Base-by-base conservation (phyloP, 2,888 invertebrate species). In the Oligia fasciuncula region DNA sequence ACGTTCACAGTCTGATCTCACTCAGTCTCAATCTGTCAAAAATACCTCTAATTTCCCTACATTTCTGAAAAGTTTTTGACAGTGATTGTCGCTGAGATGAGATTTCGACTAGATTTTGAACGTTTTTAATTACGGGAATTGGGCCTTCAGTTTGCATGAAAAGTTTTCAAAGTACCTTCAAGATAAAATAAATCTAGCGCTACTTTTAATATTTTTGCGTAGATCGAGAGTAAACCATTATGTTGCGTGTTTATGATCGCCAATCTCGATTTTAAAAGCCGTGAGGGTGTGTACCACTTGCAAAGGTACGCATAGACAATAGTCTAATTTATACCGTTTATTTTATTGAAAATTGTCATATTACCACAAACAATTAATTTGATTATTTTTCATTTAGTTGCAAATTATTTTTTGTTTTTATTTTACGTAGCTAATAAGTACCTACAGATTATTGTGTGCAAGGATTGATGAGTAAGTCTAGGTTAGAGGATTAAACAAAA, bases 361-460 rank as follows among this genome's bases (percentile, higher is more conserved):
- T 85, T 78, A 81, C 87, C 88, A 87, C 89, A 88, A 86, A 17
- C 77, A 78, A 43, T 81, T 78, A 29, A 62, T 79, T 72, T 71
- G 17, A 70, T 75, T 0, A 46, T 73, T 81, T 76, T 82, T 65
- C 43, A 77, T 83, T 85, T 71, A 71, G 73, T 84, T 84, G 87
- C 85, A 19, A 72, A 6, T 80, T 80, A 17, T 79, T 77, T 86
- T 80, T 66, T 13, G 40, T 57, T 77, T 70, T 75, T 60, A 46
- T 72, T 76, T 65, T 43, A 72, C 51, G 4, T n/a, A 66, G 19
- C 66, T 29, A 6, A 0, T n/a, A 70, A 54, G 57, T 51, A 14
- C 35, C 35, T 3, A 35, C 1, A 4, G 9, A 40, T 54, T 57
- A 46, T 43, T 60, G 19, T 66, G 40, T 76, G 23, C 8, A n/a